These are phyloP conservation scores for Lordiphosa fenestrarum DNA, from an alignment of 2,888 invertebrate species.

Conservation along the genomic window DNA sequence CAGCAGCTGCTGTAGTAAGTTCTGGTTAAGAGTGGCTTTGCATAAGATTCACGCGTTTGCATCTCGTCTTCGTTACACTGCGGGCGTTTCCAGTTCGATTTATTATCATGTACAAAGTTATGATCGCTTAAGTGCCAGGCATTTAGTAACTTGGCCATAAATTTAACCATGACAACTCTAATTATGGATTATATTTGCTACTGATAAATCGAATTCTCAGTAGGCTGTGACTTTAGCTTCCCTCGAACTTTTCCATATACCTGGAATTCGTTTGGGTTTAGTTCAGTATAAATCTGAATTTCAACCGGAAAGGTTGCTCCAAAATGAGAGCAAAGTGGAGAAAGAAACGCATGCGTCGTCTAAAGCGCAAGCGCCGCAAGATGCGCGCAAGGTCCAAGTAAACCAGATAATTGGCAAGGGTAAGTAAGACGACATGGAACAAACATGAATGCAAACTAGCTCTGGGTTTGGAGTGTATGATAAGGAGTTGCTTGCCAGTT, in stretches of 20 bases:
- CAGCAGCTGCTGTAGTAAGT: slow-evolving; percentile 21
- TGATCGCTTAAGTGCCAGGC: slow-evolving; percentile 62
- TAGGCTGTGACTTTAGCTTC: neutral
- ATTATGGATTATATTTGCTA: slow-evolving; percentile 25
- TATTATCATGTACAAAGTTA: slow-evolving; percentile 64
- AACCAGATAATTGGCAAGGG: too few relatives aligned
- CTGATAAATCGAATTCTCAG: slow-evolving; percentile 16
- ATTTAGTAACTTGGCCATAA: slow-evolving; percentile 57
- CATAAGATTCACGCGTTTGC: slow-evolving; percentile 28
- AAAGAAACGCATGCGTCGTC: neutral
- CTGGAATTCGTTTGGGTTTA: too few relatives aligned
- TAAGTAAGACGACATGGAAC: too few relatives aligned
- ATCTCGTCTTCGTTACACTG: slow-evolving; percentile 10
- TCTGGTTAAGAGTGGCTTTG: slow-evolving; percentile 28
- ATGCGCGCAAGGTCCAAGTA: slow-evolving; percentile 2
- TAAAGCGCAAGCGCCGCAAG: neutral
- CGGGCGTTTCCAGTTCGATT: slow-evolving; percentile 61
- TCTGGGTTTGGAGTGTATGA: too few relatives aligned
- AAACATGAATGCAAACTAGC: too few relatives aligned
- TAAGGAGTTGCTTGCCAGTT: too few relatives aligned
- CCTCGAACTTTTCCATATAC: too few relatives aligned
- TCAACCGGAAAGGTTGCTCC: too few relatives aligned
- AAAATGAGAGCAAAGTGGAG: slow-evolving; percentile 2
- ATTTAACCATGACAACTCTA: slow-evolving; percentile 61
- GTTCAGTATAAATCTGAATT: too few relatives aligned